Evolutionary conservation across 2,113 vertebrate species (phyloP).

Genomic region (Grallaria varia): DNA sequence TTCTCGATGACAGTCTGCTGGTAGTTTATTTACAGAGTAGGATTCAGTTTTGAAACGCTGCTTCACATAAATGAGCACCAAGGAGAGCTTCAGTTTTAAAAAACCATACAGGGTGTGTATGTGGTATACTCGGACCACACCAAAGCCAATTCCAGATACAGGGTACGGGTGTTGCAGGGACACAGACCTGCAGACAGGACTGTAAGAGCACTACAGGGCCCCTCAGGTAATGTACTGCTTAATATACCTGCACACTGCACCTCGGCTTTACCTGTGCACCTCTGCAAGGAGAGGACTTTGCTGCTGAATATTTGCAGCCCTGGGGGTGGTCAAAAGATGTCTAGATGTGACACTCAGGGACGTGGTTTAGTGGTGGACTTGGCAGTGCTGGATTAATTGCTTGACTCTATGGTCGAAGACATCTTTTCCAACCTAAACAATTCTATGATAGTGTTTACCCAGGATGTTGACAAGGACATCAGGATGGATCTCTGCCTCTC

Average conservation of each 20-base stretch:
- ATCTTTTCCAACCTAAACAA: background rate
- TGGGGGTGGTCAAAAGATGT: background rate
- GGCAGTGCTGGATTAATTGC: background rate
- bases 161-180: background rate
- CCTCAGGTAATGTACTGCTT: fast-evolving
- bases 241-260: fast-evolving
- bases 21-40: background rate
- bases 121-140: background rate
- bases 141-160: background rate
- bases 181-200: background rate
- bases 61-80: background rate
- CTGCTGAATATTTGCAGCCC: background rate
- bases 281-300: background rate
- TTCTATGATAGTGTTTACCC: background rate
- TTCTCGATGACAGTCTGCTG: background rate
- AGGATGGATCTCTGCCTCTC: background rate
- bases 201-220: background rate
- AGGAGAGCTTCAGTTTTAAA: background rate
- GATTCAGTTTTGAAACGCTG: background rate
- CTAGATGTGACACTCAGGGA: background rate
- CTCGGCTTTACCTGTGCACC: background rate
- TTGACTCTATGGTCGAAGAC: background rate
- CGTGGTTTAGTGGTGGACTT: background rate
- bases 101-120: fast-evolving
- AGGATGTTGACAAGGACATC: background rate